A percentile compares a stretch with the other conserved stretches of the same genome.
Conservation (phyloP, 1,140 invertebrate genomes). For the Brachionus sp. region DNA sequence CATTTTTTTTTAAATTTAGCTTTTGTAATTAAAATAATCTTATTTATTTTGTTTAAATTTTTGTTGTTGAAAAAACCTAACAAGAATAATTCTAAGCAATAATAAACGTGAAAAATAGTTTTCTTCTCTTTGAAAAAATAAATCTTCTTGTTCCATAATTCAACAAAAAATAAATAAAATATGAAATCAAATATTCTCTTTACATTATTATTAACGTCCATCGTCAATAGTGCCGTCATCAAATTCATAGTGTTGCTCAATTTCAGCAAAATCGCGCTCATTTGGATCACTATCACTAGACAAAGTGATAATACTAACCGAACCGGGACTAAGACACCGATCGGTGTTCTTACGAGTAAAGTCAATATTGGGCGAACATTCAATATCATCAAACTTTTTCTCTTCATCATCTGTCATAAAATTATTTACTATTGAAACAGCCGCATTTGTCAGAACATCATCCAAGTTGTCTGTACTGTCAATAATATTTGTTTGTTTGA, state of each 20-base stretch:
- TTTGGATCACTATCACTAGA: constrained; percentile 43
- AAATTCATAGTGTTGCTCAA: constrained; percentile 1
- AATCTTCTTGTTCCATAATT: background rate
- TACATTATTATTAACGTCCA: background rate
- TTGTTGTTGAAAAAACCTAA: background rate
- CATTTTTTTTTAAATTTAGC: background rate
- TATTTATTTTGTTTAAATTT: background rate
- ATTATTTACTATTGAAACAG: constrained; percentile 35
- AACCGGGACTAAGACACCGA: constrained; percentile 31
- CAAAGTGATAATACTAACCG: constrained; percentile 38
- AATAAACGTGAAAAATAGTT: background rate
- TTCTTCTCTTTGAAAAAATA: background rate
- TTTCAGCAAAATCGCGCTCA: background rate
- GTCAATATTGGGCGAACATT: background rate
- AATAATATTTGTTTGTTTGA: background rate
- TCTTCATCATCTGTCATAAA: constrained; percentile 34
- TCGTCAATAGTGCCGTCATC: background rate
- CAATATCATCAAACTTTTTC: background rate
- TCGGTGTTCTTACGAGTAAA: background rate
- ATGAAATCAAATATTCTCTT: background rate
- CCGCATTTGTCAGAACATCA: constrained; percentile 16
- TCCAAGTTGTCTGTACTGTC: constrained; percentile 31
- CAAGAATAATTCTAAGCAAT: background rate
- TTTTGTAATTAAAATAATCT: background rate
- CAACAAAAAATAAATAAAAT: background rate